These are phyloP conservation scores for Trinectes maculatus DNA, from an alignment of 2,113 vertebrate genomes.

Conservation along the genomic window DNA sequence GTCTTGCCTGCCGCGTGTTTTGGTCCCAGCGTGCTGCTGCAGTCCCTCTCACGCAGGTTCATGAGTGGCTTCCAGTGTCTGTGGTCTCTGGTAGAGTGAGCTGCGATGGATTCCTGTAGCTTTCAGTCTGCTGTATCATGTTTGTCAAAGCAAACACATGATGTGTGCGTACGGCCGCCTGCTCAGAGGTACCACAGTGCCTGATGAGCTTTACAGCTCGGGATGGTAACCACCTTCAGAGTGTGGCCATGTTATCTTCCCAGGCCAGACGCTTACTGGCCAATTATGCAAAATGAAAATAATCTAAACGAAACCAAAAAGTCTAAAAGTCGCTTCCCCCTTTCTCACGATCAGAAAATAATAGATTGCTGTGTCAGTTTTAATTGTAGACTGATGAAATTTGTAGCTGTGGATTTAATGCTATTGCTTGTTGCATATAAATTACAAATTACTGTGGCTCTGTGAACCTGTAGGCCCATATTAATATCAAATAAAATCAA, in stretches of 20 bases:
- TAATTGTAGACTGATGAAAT: neutral
- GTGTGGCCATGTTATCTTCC: neutral
- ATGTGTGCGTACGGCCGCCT: slow-evolving; percentile 1
- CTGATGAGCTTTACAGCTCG: too few species aligned
- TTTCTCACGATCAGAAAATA: neutral
- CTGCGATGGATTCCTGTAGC: neutral
- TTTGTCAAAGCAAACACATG: slow-evolving; percentile 4
- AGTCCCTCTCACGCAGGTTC: slow-evolving; percentile 8
- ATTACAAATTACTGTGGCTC: too few species aligned
- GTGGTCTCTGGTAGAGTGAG: slow-evolving; percentile 25
- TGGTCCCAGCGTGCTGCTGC: slow-evolving; percentile 9
- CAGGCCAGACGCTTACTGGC: neutral
- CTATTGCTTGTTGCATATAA: too few species aligned
- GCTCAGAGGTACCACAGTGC: neutral
- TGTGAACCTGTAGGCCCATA: too few species aligned
- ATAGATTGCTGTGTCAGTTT: neutral
- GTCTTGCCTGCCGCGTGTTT: slow-evolving; percentile 40
- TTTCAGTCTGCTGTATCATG: slow-evolving; percentile 3
- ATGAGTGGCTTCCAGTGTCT: neutral
- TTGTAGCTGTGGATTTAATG: slow-evolving; percentile 6
- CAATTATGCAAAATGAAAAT: neutral
- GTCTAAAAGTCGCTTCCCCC: neutral
- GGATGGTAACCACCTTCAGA: neutral
- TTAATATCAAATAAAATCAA: too few species aligned
- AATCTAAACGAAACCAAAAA: neutral